Conservation (phyloP, 2,113 vertebrate genomes). For the Phyllopteryx taeniolatus region DNA sequence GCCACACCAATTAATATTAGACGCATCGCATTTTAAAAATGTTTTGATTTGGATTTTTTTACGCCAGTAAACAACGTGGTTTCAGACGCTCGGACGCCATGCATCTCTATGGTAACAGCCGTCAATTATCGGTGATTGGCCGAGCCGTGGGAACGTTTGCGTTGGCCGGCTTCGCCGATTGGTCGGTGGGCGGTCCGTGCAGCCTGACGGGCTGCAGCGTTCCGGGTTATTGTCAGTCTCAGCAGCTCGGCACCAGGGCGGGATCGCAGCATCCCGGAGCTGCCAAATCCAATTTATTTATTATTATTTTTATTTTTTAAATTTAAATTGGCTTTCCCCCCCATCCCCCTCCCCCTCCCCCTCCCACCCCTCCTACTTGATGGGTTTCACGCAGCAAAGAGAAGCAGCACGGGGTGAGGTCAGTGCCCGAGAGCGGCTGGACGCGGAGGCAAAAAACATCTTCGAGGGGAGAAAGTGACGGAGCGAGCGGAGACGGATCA, state of each 20-base stretch:
- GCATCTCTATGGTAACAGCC: conserved; percentile 78
- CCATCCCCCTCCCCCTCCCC: no score
- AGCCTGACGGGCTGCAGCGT: conserved; percentile 72
- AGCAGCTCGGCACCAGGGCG: conserved; percentile 71
- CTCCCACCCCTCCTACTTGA: background rate
- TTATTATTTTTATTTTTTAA: background rate
- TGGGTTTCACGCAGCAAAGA: conserved; percentile 36
- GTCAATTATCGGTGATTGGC: conserved; percentile 74
- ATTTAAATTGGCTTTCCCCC: no score
- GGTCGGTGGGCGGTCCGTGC: conserved; percentile 74
- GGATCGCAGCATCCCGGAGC: conserved; percentile 61
- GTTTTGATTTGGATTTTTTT: no score
- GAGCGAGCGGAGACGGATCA: conserved; percentile 62
- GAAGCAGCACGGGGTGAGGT: conserved; percentile 25
- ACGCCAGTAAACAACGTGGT: conserved; percentile 68
- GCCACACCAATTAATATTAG: conserved; percentile 37
- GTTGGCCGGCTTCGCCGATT: conserved; percentile 66
- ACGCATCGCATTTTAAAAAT: conserved; percentile 12
- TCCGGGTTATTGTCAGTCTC: conserved; percentile 81
- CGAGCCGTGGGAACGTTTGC: conserved; percentile 76
- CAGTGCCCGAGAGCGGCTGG: conserved; percentile 29
- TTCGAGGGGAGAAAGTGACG: conserved; percentile 67
- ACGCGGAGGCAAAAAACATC: conserved; percentile 49
- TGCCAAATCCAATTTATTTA: conserved; percentile 39
- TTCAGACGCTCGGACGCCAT: conserved; percentile 75